Evolutionary conservation across 2,113 vertebrate species (phyloP).

Genomic region (Triplophysa siluroides): DNA sequence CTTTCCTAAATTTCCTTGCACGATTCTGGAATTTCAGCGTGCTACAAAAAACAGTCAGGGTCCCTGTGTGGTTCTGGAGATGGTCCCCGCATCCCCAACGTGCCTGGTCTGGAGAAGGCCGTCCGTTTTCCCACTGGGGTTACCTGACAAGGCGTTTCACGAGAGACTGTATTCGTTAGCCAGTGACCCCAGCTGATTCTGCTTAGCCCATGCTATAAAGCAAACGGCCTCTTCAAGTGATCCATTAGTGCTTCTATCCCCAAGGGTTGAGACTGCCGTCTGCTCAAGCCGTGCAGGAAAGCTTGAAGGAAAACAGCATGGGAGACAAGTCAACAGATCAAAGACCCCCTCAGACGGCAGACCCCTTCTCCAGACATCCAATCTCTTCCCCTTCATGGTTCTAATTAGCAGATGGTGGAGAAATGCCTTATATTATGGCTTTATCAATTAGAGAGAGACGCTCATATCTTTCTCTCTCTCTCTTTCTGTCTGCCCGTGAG

Average conservation of each 20-base stretch:
- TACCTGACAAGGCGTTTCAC: conserved; percentile 67
- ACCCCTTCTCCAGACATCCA: conserved; percentile 48
- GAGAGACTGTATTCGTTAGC: conserved; percentile 59
- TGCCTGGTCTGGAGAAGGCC: conserved; percentile 46
- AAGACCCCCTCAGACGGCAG: conserved; percentile 61
- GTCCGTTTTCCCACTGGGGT: conserved; percentile 71
- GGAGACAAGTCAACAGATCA: conserved; percentile 78
- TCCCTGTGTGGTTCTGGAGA: conserved; percentile 47
- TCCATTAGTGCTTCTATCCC: conserved; percentile 77
- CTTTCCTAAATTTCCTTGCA: conserved; percentile 46
- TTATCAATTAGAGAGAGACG: conserved; percentile 56
- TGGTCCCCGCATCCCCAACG: conserved; percentile 40
- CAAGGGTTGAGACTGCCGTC: conserved; percentile 70
- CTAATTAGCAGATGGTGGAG: conserved; percentile 54
- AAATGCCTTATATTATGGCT: conserved; percentile 57
- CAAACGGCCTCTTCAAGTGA: conserved; percentile 77
- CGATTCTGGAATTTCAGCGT: conserved; percentile 57
- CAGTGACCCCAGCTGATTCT: conserved; percentile 78
- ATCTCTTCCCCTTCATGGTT: conserved; percentile 53
- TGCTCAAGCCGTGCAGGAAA: conserved; percentile 80
- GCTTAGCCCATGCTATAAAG: conserved; percentile 75
- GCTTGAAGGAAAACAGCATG: conserved; percentile 79
- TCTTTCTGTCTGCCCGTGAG: conserved; percentile 15
- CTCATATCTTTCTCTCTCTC: conserved; percentile 37
- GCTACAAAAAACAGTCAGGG: not conserved